phyloP scores from a whole-genome alignment of 2,797 vertebrate genomes.

The Chaetophractus vellerosus region DNA sequence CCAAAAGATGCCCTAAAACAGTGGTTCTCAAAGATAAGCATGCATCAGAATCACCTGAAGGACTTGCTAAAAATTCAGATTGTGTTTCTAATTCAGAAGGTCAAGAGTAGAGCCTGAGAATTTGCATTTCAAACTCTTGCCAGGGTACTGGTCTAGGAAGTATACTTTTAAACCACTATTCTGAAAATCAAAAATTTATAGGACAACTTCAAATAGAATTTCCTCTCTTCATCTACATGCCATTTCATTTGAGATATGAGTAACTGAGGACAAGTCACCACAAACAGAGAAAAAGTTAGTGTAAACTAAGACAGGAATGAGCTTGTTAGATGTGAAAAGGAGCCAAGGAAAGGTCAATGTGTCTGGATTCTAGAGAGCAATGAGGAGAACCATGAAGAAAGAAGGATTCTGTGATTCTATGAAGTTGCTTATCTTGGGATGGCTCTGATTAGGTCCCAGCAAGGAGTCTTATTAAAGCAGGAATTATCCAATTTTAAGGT shows the following conservation, averaged over 20 bases:
- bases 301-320: slow-evolving; percentile 2
- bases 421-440: background rate
- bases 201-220: slow-evolving; percentile 10
- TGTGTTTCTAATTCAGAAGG: background rate
- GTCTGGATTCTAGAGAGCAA: background rate
- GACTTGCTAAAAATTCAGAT: background rate
- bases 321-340: background rate
- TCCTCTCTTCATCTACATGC: slow-evolving; percentile 29
- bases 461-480: background rate
- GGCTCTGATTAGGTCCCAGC: background rate
- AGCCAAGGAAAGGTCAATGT: background rate
- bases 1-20: background rate
- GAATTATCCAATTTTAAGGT: background rate
- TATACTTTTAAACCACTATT: slow-evolving; percentile 31
- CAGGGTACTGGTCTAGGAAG: background rate
- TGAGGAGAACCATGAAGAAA: background rate
- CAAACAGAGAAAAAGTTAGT: background rate
- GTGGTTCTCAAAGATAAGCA: background rate
- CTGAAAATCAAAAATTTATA: background rate
- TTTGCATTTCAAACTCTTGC: background rate
- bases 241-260: slow-evolving; percentile 18
- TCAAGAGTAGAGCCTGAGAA: background rate
- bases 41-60: background rate
- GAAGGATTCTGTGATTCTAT: background rate
- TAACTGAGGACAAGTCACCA: background rate